A percentile compares a stretch with the other conserved stretches of the same genome.
phyloP scores from a whole-genome alignment of 1,140 invertebrate species.

The Drosophila santomea region DNA sequence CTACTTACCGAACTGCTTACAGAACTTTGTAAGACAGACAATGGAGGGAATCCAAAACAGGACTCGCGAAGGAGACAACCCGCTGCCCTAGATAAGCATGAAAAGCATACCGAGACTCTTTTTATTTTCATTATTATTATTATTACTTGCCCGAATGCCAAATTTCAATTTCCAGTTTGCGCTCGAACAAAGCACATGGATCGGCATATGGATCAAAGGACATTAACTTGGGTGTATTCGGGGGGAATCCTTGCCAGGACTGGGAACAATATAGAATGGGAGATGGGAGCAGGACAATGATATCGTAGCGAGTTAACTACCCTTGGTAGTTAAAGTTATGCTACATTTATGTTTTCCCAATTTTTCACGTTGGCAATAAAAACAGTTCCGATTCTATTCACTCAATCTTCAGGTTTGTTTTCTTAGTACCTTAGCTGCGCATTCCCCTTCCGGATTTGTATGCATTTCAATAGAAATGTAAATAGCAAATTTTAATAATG shows the following conservation, averaged over 20 bases:
- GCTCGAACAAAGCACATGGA: slow-evolving; percentile 56
- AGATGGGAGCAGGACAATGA: slow-evolving; percentile 39
- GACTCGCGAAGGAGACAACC: slow-evolving; percentile 31
- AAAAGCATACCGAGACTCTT: slow-evolving; percentile 48
- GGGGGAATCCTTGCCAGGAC: slow-evolving; percentile 4
- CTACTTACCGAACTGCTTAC: slow-evolving; percentile 42
- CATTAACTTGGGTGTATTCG: slow-evolving; percentile 66
- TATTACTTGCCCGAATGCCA: slow-evolving; percentile 49
- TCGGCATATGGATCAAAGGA: slow-evolving; percentile 49
- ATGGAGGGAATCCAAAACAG: slow-evolving; percentile 2
- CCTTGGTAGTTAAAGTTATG: slow-evolving; percentile 41
- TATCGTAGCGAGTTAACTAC: slow-evolving; percentile 50
- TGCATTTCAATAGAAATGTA: slow-evolving; percentile 80
- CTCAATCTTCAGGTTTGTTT: slow-evolving; percentile 40
- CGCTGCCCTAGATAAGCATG: slow-evolving; percentile 63
- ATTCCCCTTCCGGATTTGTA: slow-evolving; percentile 19
- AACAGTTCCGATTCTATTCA: slow-evolving; percentile 43
- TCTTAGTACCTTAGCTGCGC: slow-evolving; percentile 44
- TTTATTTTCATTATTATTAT: background rate
- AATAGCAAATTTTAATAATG: slow-evolving; percentile 81
- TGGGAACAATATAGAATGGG: slow-evolving; percentile 45
- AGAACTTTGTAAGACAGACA: slow-evolving; percentile 45
- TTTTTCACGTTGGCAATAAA: slow-evolving; percentile 63
- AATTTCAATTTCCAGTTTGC: slow-evolving; percentile 71
- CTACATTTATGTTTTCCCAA: slow-evolving; percentile 71